Conservation (phyloP, 2,113 vertebrate species). For the Dascyllus trimaculatus region DNA sequence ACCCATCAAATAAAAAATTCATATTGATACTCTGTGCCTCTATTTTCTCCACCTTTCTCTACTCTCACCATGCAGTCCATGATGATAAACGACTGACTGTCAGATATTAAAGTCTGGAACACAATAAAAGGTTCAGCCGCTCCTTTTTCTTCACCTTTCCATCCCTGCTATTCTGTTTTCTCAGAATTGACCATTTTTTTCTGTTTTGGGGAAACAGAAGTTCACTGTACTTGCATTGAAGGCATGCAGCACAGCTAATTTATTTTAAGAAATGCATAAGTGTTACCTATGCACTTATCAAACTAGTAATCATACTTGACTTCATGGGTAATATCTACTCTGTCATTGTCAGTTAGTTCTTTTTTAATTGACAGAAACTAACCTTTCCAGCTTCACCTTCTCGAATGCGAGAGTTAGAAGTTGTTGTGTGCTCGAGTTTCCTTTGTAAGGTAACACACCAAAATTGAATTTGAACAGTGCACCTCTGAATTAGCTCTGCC, state of each 20-base stretch:
- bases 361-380: neutral
- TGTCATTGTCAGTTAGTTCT: neutral
- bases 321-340: slow-evolving; percentile 1
- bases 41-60: slow-evolving; percentile 61
- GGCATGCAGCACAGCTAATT: neutral
- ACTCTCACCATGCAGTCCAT: slow-evolving; percentile 60
- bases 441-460: neutral
- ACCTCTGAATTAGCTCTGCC: slow-evolving; percentile 33
- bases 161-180: slow-evolving; percentile 9
- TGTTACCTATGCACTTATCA: neutral
- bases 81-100: slow-evolving; percentile 79
- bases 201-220: slow-evolving; percentile 2
- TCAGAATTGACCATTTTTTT: slow-evolving; percentile 4
- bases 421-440: neutral
- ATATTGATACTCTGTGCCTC: slow-evolving; percentile 76
- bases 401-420: neutral
- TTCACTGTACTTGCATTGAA: neutral
- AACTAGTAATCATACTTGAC: neutral
- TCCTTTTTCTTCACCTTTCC: slow-evolving; percentile 43
- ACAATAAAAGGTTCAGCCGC: slow-evolving; percentile 70
- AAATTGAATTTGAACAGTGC: neutral
- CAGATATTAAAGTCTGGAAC: slow-evolving; percentile 79
- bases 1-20: slow-evolving; percentile 83
- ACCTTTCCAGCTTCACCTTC: neutral
- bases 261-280: neutral